Percentiles rank a stretch among this genome's conserved stretches.
phyloP scores from a whole-genome alignment of 2,888 invertebrate species.

The Clusia tigrina region DNA sequence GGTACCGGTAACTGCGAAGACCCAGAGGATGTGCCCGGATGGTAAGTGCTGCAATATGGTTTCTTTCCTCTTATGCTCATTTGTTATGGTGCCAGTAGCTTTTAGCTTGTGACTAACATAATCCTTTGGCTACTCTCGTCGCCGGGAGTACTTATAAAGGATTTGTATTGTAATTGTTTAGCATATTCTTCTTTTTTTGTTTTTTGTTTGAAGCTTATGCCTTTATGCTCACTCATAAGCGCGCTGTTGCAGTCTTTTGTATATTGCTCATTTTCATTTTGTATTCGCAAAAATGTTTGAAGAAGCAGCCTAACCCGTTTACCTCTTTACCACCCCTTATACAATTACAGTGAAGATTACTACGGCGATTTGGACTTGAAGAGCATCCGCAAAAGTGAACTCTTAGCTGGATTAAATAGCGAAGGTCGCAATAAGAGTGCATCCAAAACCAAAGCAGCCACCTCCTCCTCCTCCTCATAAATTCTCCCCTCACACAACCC shows the following conservation, averaged over 20 bases:
- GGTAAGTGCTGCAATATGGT: constrained; percentile 78
- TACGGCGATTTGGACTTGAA: constrained; percentile 95
- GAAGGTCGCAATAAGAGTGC: constrained; percentile 65
- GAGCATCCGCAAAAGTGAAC: constrained; percentile 93
- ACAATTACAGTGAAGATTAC: constrained; percentile 90
- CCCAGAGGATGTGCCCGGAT: constrained; percentile 95
- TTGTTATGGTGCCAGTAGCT: constrained; percentile 14
- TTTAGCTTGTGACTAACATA: neutral
- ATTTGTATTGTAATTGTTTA: neutral
- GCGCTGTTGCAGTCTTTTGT: neutral
- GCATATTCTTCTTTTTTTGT: neutral
- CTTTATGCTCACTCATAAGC: neutral
- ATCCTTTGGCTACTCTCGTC: neutral
- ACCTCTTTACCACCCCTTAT: constrained; percentile 54
- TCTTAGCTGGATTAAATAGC: constrained; percentile 76
- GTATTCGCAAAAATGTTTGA: constrained; percentile 5
- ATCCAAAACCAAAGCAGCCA: constrained; percentile 64
- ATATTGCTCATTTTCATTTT: neutral
- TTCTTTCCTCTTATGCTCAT: constrained; percentile 48
- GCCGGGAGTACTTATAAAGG: neutral
- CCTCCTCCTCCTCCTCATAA: constrained; percentile 43
- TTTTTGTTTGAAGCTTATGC: constrained; percentile 3
- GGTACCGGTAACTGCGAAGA: constrained; percentile 94
- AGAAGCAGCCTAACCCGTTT: constrained; percentile 60
- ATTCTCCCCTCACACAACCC: constrained; percentile 4